Evolutionary conservation across 2,888 invertebrate species (phyloP).

Genomic region (Epinotia brunnichana): DNA sequence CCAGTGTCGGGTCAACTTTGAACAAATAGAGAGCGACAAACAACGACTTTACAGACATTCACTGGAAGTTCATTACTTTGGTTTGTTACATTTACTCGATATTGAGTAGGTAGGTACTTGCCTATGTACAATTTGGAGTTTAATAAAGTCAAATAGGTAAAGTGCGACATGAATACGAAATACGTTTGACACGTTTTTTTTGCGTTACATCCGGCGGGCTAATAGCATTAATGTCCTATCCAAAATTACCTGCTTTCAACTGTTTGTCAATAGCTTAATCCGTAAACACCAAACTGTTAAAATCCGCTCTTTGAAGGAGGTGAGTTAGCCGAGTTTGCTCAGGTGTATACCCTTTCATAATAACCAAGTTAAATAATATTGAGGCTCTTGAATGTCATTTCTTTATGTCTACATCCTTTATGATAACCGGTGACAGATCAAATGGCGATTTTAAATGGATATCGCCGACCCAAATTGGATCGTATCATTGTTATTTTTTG

Average conservation of each 20-base stretch:
- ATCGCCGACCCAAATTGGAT: constrained; percentile 38
- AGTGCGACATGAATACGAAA: constrained; percentile 7
- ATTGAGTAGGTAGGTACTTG: constrained; percentile 1
- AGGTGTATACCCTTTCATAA: constrained; percentile 58
- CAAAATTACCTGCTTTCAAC: constrained; percentile 76
- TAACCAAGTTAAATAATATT: constrained; percentile 50
- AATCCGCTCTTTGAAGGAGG: constrained; percentile 75
- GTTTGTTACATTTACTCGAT: constrained; percentile 17
- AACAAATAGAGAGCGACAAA: constrained; percentile 41
- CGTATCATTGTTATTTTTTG: constrained; percentile 28
- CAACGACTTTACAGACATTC: constrained; percentile 37
- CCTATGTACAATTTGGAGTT: not conserved
- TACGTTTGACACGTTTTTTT: constrained; percentile 47
- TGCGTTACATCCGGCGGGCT: constrained; percentile 58
- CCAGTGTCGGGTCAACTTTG: constrained; percentile 41
- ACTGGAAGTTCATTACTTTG: constrained; percentile 29
- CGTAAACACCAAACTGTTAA: constrained; percentile 80
- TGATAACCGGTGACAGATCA: constrained; percentile 47
- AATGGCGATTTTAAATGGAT: constrained; percentile 44
- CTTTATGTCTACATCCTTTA: constrained; percentile 44
- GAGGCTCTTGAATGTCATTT: constrained; percentile 45
- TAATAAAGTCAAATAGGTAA: not conserved
- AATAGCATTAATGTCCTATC: constrained; percentile 62
- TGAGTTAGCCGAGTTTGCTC: constrained; percentile 69
- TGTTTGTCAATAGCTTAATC: constrained; percentile 77